Conservation (phyloP, 1,140 invertebrate genomes). For the Coelopa frigida region DNA sequence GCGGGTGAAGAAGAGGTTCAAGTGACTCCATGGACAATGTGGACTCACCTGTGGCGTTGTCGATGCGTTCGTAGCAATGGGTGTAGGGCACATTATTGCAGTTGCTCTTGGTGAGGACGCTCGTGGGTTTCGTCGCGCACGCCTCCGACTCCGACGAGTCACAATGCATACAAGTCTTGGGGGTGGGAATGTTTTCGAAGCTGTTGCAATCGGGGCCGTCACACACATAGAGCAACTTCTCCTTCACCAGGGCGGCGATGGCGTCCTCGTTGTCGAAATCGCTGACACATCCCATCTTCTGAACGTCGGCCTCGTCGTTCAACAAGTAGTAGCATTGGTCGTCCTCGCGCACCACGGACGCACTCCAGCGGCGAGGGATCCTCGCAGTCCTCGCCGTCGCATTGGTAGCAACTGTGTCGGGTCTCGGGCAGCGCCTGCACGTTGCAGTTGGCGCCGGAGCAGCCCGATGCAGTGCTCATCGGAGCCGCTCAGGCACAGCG, state of each 20-base stretch:
- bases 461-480: constrained; percentile 21
- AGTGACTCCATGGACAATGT: too few relatives aligned
- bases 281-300: constrained; percentile 31
- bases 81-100: constrained; percentile 29
- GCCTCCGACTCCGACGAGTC: constrained; percentile 17
- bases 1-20: too few relatives aligned
- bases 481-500: constrained; percentile 17
- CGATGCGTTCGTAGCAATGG: constrained; percentile 19
- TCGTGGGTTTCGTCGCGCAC: constrained; percentile 30
- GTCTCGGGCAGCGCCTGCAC: constrained; percentile 13
- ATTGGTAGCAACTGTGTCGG: constrained; percentile 14
- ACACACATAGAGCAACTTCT: constrained; percentile 22
- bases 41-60: too few relatives aligned
- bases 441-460: constrained; percentile 23
- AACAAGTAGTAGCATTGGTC: constrained; percentile 31
- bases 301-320: constrained; percentile 11
- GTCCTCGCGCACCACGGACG: background rate
- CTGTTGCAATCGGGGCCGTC: constrained; percentile 25
- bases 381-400: constrained; percentile 16
- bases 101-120: constrained; percentile 8
- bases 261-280: constrained; percentile 26
- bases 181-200: constrained; percentile 12
- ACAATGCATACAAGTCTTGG: constrained; percentile 23
- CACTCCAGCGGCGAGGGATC: constrained; percentile 8
- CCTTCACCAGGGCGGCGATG: constrained; percentile 12